Evolutionary conservation across 2,888 invertebrate genomes (phyloP), one percentile per base, ranked within the genome.

Genomic region (Melikaiella ostensackeni): DNA sequence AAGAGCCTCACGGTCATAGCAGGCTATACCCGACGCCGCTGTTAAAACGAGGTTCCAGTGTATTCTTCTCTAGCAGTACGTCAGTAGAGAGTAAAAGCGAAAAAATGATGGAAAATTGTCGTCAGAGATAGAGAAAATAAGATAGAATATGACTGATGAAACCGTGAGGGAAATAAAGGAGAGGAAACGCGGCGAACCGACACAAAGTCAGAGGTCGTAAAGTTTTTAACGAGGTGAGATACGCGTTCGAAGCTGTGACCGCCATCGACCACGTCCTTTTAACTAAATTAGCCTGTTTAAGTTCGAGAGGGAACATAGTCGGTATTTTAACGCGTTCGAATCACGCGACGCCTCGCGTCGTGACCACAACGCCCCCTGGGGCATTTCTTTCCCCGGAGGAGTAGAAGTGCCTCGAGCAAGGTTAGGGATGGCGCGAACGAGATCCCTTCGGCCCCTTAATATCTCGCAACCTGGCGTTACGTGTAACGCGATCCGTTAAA

Each of bases 291-390:
- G 81, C 79, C 79, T 82, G 46, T 46, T 66, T 66, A 66, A 66
- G 66, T 66, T 66, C 24, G 42, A 38, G 66, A 64, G 27, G 27
- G 46, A 66, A 27, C 46, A 9, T 2, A 46, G 66, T 46, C 66
- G 66, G 46, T 66, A 66, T 66, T 81, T 84, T 83, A 85, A 86
- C 83, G 82, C 81, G 81, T 76, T 76, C 38, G 50, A 55, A 80
- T 82, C 84, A 85, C 84, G 85, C 85, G 77, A 84, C 59, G 55
- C 59, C 74, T 59, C 77, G 75, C 74, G 79, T 61, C 46, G 46
- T 55, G 63, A 64, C 61, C 55, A 27, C 73, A 74, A 16, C 42
- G 16, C 42, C 30, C 55, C 46, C 33, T 24, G 42, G 63, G 27
- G 61, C 76, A 6, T 63, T 38, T 59, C 35, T 46, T 66, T 38